A percentile compares a stretch with the other conserved stretches of the same genome.
phyloP scores from a whole-genome alignment of 2,888 invertebrate species.

The Hirtodrosophila trivittata region DNA sequence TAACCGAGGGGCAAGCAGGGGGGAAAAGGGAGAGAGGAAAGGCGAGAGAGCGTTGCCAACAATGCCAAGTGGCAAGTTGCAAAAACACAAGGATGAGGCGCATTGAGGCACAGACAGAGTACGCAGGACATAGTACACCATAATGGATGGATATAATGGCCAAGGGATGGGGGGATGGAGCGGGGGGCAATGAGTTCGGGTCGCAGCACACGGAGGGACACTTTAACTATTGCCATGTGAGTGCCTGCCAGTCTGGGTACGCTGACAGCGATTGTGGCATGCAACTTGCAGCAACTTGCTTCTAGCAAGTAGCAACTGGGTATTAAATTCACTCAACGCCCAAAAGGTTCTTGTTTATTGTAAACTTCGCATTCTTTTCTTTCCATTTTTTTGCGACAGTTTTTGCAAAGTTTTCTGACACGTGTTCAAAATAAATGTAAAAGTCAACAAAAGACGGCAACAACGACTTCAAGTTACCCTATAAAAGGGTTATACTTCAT shows the following conservation, averaged over 20 bases:
- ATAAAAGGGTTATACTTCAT: too few relatives aligned
- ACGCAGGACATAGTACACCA: conserved; percentile 1
- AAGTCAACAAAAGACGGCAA: conserved; percentile 12
- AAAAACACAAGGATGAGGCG: conserved; percentile 17
- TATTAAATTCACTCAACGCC: conserved; percentile 60
- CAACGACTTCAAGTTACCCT: conserved; percentile 16
- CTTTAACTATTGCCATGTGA: conserved; percentile 35
- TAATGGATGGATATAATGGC: too few relatives aligned
- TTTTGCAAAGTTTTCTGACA: conserved; percentile 61
- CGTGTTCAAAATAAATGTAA: conserved; percentile 68
- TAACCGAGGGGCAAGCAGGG: neutral
- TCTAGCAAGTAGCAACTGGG: too few relatives aligned
- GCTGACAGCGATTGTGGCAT: conserved; percentile 18
- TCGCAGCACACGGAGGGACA: conserved; percentile 42
- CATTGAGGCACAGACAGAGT: neutral
- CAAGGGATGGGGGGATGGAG: neutral
- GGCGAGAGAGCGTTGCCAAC: conserved; percentile 39
- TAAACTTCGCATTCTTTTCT: conserved; percentile 24
- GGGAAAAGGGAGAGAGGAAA: neutral
- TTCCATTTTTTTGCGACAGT: conserved; percentile 26
- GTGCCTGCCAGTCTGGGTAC: conserved; percentile 46
- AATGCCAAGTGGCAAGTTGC: conserved; percentile 60
- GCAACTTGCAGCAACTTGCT: too few relatives aligned
- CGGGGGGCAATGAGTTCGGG: conserved; percentile 24
- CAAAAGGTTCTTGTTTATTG: conserved; percentile 37